Conservation (phyloP, 1,140 invertebrate species). For the Pseudomyrmex cubaensis region DNA sequence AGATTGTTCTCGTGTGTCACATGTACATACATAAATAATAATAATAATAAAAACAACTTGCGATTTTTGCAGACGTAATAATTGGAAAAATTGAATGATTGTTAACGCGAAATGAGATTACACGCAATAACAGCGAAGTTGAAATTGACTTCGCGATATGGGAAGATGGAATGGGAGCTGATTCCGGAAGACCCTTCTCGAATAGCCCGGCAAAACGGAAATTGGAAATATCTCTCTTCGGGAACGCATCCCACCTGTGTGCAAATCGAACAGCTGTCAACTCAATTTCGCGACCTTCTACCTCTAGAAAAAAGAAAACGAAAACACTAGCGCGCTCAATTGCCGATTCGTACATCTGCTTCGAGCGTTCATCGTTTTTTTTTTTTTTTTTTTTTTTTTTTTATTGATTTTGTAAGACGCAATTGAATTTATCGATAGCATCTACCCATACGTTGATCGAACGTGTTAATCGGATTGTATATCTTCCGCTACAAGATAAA, state of each 20-base stretch:
- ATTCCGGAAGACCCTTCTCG: slow-evolving; percentile 48
- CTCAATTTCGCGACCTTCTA: slow-evolving; percentile 49
- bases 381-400: neutral
- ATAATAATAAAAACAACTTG: neutral
- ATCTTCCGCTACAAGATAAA: slow-evolving; percentile 43
- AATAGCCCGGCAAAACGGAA: slow-evolving; percentile 53
- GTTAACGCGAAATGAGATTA: neutral
- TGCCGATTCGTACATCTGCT: slow-evolving; percentile 39
- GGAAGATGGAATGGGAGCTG: neutral
- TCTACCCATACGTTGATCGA: slow-evolving; percentile 28
- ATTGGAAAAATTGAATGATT: neutral
- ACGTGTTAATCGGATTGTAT: slow-evolving; percentile 13
- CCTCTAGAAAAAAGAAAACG: slow-evolving; percentile 10
- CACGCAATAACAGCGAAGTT: neutral
- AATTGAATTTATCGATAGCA: slow-evolving; percentile 55
- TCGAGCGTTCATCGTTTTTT: neutral
- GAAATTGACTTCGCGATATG: neutral
- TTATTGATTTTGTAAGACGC: slow-evolving; percentile 50
- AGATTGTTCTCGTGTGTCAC: slow-evolving; percentile 8
- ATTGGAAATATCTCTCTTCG: slow-evolving; percentile 52
- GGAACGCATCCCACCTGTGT: slow-evolving; percentile 57
- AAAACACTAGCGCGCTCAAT: slow-evolving; percentile 13
- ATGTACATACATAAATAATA: too few species aligned
- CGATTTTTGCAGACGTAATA: neutral
- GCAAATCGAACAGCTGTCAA: slow-evolving; percentile 59